A percentile compares a stretch with the other conserved stretches of the same genome.
Conservation (phyloP, 2,797 vertebrate genomes). For the Anableps anableps region DNA sequence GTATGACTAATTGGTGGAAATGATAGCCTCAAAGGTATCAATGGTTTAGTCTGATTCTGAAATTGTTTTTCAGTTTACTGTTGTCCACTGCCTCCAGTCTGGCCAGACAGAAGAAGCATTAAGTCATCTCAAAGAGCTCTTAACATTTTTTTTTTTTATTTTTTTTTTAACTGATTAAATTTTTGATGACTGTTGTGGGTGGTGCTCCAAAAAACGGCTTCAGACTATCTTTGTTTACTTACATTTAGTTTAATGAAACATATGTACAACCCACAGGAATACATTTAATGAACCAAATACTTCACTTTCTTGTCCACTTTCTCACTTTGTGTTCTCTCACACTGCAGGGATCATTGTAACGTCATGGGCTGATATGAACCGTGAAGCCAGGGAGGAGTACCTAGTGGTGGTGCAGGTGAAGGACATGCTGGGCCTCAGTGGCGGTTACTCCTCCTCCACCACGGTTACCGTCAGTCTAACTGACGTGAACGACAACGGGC, state of each 20-base stretch:
- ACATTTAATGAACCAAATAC: slow-evolving; percentile 14
- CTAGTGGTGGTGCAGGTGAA: slow-evolving; percentile 92
- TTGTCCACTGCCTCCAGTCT: slow-evolving; percentile 22
- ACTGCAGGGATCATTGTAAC: slow-evolving; percentile 81
- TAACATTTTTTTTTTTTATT: slow-evolving; percentile 28
- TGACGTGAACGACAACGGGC: slow-evolving; percentile 95
- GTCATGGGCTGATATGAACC: slow-evolving; percentile 86
- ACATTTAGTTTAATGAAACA: slow-evolving; percentile 7
- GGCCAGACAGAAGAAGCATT: slow-evolving; percentile 22
- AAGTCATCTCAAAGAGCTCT: slow-evolving; percentile 31
- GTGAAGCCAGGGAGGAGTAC: slow-evolving; percentile 90
- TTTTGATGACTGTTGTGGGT: slow-evolving; percentile 16
- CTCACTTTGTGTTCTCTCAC: not conserved
- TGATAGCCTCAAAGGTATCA: slow-evolving; percentile 1
- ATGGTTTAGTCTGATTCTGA: slow-evolving; percentile 21
- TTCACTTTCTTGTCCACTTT: not conserved
- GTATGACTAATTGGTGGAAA: slow-evolving; percentile 6
- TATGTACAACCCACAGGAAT: slow-evolving; percentile 22
- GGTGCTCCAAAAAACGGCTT: not conserved
- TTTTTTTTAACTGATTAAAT: slow-evolving; percentile 23
- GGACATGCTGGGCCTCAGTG: slow-evolving; percentile 90
- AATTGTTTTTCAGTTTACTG: slow-evolving; percentile 24
- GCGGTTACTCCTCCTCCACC: slow-evolving; percentile 87
- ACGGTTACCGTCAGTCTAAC: slow-evolving; percentile 90
- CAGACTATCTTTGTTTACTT: slow-evolving; percentile 43